Base-by-base conservation (phyloP, 1,140 invertebrate species). In the Bombus superbus region DNA sequence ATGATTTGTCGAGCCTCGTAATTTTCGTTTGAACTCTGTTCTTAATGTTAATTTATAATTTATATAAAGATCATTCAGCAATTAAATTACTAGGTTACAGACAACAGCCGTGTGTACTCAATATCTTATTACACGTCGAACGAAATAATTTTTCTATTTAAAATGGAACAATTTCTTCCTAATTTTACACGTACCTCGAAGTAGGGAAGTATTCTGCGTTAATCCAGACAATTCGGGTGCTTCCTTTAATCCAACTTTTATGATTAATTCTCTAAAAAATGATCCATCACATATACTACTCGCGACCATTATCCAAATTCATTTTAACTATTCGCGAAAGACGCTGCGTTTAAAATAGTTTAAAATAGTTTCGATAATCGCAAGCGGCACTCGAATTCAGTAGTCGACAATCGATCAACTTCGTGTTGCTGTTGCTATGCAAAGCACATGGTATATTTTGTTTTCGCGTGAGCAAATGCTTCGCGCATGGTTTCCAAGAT, bases 381-480 rank as follows among this genome's bases (percentile, higher is more conserved):
- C 1, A 42, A 9, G 11, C 32, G 25, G 11, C 28, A 32, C 11
- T 80, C 77, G 40, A 72, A 32, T 57, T 10, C 9, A 15, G 9
- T 81, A 15, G 9, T 81, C 28, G 22, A 74, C 35, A 62, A 44
- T 62, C n/a, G 13, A 47, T 8, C 4, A 13, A 68, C 15, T 40
- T 57, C 15, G 0, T 32, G 47, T 57, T 9, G 18, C 47, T 53
- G 47, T 53, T 53, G 44, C 22, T 66, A 6, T 2, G 38, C n/a
- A 25, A 40, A 38, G 5, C 68, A 73, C 68, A 57, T 62, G 53
- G 76, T 42, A 15, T n/a, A 25, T 40, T 69, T 83, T 78, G 64
- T 69, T 69, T 78, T 40, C n/a, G 10, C 13, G 9, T 5, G 18
- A 59, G 59, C 18, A 5, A 83, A 40, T 35, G 15, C 15, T 53